These are phyloP conservation scores for Ylistrum balloti DNA, from an alignment of 1,140 invertebrate genomes.

Conservation along the genomic window DNA sequence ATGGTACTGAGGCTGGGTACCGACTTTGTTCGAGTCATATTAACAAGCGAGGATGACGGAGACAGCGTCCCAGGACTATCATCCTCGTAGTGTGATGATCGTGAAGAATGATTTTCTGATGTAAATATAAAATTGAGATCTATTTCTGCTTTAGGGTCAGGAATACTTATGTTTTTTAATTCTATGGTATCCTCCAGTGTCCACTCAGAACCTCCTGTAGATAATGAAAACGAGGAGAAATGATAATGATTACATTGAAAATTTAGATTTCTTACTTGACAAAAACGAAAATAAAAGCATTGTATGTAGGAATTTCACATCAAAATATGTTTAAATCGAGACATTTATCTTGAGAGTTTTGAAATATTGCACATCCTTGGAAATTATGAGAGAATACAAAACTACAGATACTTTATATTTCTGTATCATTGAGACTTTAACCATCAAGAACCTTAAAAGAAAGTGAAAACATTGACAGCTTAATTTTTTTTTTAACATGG, in stretches of 20 bases:
- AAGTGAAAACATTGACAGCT: too few relatives aligned
- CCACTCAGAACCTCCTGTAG: slow-evolving; percentile 93
- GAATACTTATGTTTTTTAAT: slow-evolving; percentile 80
- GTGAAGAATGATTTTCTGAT: slow-evolving; percentile 48
- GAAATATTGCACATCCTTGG: too few relatives aligned
- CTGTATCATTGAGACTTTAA: too few relatives aligned
- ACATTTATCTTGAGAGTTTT: background rate
- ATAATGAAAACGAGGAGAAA: background rate
- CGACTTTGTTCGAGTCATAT: slow-evolving; percentile 87
- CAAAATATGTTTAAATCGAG: too few relatives aligned
- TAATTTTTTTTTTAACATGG: too few relatives aligned
- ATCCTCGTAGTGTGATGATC: slow-evolving; percentile 58
- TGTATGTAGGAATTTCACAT: too few relatives aligned
- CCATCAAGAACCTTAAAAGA: too few relatives aligned
- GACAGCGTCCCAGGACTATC: slow-evolving; percentile 54
- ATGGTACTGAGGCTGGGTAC: slow-evolving; percentile 96
- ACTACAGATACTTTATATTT: too few relatives aligned
- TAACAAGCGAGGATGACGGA: slow-evolving; percentile 64
- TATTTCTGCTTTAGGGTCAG: slow-evolving; percentile 80
- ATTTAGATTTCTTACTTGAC: too few relatives aligned
- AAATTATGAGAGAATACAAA: too few relatives aligned
- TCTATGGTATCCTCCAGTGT: slow-evolving; percentile 94
- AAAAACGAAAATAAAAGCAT: too few relatives aligned
- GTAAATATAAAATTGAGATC: slow-evolving; percentile 73
- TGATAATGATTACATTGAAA: too few relatives aligned